Conservation (phyloP, 2,888 invertebrate species). For the Lumbricus terrestris region DNA sequence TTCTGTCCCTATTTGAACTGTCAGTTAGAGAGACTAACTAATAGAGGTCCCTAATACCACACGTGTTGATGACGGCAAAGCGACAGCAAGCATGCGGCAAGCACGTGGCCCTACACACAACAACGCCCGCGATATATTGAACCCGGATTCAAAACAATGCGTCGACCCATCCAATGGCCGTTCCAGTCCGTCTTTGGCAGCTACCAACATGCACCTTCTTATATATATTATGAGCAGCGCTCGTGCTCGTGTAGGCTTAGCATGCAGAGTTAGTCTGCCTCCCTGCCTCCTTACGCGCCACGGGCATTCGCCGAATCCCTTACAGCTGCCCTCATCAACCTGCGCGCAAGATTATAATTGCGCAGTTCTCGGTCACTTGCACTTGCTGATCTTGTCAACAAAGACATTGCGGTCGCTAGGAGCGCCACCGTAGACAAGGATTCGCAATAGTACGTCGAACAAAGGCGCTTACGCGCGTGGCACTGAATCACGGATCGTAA, state of each 20-base stretch:
- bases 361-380: background rate
- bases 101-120: too few relatives aligned
- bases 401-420: background rate
- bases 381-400: background rate
- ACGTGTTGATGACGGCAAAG: background rate
- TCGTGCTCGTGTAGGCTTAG: background rate
- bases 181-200: background rate
- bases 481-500: background rate
- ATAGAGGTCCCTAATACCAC: background rate
- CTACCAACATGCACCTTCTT: background rate
- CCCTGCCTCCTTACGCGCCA: too few relatives aligned
- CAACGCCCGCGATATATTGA: background rate
- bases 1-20: background rate
- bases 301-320: background rate
- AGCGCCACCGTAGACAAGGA: background rate
- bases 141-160: constrained; percentile 3
- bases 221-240: background rate
- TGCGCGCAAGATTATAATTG: background rate
- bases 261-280: background rate
- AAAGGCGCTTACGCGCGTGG: background rate
- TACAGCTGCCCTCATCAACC: background rate
- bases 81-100: background rate
- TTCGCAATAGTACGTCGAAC: background rate
- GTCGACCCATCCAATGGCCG: background rate
- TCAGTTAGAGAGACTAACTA: background rate